A percentile compares a stretch with the other conserved stretches of the same genome.
Evolutionary conservation across 2,113 vertebrate genomes (phyloP).

Genomic region (Tinamus guttatus): DNA sequence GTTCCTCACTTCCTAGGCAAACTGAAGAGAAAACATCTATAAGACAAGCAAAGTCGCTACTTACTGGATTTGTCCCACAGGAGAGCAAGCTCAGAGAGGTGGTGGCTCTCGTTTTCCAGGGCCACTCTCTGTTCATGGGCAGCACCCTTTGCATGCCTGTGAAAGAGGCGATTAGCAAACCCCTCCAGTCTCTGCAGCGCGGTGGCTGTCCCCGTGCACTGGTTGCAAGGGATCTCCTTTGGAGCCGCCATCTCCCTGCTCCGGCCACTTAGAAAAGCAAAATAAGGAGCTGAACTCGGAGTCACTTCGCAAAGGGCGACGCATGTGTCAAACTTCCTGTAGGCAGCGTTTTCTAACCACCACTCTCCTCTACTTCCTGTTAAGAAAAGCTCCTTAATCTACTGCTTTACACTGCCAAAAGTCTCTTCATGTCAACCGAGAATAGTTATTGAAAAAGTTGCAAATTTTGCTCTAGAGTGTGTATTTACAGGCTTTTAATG

Average conservation of each 20-base stretch:
- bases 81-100: slow-evolving; percentile 83
- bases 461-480: not conserved
- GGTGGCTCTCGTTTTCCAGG: slow-evolving; percentile 83
- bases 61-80: slow-evolving; percentile 92
- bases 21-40: not conserved
- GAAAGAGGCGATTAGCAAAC: slow-evolving; percentile 89
- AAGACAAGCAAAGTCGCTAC: slow-evolving; percentile 54
- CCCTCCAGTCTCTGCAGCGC: slow-evolving; percentile 87
- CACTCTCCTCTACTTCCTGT: slow-evolving; percentile 80
- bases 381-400: slow-evolving; percentile 73
- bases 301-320: slow-evolving; percentile 49
- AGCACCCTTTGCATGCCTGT: slow-evolving; percentile 83
- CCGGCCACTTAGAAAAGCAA: not conserved
- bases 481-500: not conserved
- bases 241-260: slow-evolving; percentile 85
- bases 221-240: slow-evolving; percentile 80
- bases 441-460: not conserved
- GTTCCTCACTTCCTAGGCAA: not conserved
- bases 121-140: slow-evolving; percentile 80
- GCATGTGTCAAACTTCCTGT: slow-evolving; percentile 89
- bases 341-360: slow-evolving; percentile 78
- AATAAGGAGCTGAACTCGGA: slow-evolving; percentile 66
- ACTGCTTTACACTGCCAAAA: slow-evolving; percentile 38
- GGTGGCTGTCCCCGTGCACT: slow-evolving; percentile 73
- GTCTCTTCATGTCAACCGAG: not conserved